Conservation (phyloP, 2,888 invertebrate genomes). For the Apamea crenata region DNA sequence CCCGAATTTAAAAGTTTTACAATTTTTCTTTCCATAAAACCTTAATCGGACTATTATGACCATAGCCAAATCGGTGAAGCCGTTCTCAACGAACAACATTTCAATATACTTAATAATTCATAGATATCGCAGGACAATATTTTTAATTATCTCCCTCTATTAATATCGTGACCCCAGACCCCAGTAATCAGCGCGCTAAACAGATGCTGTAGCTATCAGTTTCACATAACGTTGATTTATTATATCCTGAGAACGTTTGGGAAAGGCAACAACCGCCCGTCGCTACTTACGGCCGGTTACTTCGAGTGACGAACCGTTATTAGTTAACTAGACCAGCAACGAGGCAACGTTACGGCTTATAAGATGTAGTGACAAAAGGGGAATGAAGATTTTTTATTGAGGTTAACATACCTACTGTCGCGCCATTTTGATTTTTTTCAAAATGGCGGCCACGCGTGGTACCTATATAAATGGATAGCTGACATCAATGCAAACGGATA, state of each 20-base stretch:
- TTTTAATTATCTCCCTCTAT: constrained; percentile 30
- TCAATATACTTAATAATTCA: too few relatives aligned
- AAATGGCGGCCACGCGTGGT: too few relatives aligned
- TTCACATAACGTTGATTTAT: constrained; percentile 53
- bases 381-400: too few relatives aligned
- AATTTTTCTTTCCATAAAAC: not conserved
- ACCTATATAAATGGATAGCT: too few relatives aligned
- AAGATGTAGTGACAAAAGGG: not conserved
- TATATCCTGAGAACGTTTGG: constrained; percentile 51
- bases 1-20: not conserved
- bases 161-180: constrained; percentile 49
- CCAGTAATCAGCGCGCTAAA: constrained; percentile 34
- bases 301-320: not conserved
- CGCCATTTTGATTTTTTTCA: too few relatives aligned
- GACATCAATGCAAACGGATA: too few relatives aligned
- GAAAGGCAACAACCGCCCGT: constrained; percentile 11
- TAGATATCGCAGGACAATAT: not conserved
- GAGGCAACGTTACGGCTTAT: not conserved
- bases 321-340: not conserved
- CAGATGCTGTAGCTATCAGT: constrained; percentile 30
- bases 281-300: not conserved
- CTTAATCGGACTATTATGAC: not conserved
- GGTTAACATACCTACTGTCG: too few relatives aligned
- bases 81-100: too few relatives aligned
- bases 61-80: not conserved